Evolutionary conservation across 1,140 invertebrate genomes (phyloP).

Genomic region (Heterodera carotae): DNA sequence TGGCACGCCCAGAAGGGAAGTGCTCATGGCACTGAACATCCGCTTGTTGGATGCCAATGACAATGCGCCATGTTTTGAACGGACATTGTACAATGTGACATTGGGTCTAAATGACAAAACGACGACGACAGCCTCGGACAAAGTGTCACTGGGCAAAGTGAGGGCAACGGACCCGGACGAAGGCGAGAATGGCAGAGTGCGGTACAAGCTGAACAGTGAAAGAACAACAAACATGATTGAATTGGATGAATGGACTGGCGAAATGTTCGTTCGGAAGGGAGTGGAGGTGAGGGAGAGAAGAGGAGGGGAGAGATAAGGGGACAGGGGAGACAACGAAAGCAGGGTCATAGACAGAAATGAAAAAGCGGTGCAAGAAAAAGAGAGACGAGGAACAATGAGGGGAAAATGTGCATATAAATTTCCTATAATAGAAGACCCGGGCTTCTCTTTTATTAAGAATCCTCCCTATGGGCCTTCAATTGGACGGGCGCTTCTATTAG

Average conservation of each 20-base stretch:
- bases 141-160: conserved; percentile 2
- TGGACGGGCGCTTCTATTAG: too few species aligned
- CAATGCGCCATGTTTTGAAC: conserved; percentile 19
- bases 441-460: too few species aligned
- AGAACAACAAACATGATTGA: not conserved
- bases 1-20: not conserved
- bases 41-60: conserved; percentile 20
- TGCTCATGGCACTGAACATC: not conserved
- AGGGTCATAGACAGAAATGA: too few species aligned
- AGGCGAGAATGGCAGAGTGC: not conserved
- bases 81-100: not conserved
- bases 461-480: too few species aligned
- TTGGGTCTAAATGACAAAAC: not conserved
- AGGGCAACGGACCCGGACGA: conserved; percentile 12
- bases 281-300: not conserved
- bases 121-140: not conserved
- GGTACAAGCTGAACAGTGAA: not conserved
- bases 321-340: too few species aligned
- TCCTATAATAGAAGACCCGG: too few species aligned
- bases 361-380: too few species aligned
- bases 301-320: not conserved
- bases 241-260: conserved; percentile 11
- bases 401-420: too few species aligned
- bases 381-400: too few species aligned
- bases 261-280: not conserved